Evolutionary conservation across 2,797 vertebrate genomes (phyloP).

Genomic region (Sebastes matsubarae): DNA sequence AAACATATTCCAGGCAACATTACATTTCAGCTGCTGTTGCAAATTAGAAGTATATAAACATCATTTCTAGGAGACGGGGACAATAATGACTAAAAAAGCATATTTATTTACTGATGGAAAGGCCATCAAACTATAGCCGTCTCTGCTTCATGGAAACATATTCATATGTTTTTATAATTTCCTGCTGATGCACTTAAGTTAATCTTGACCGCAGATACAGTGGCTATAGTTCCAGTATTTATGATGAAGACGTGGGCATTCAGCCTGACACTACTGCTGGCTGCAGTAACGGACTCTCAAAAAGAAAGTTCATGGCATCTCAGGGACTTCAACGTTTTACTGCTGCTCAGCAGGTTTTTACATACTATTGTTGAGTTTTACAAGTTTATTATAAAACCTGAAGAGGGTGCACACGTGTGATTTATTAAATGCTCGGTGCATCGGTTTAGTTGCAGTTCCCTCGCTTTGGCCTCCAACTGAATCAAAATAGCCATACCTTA

Average conservation of each 20-base stretch:
- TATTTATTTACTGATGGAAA: not conserved
- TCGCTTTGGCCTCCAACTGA: slow-evolving; percentile 11
- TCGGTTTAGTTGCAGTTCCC: slow-evolving; percentile 6
- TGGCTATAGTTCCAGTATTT: not conserved
- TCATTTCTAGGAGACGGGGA: not conserved
- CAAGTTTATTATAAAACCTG: slow-evolving; percentile 56
- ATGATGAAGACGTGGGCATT: not conserved
- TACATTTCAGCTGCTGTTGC: not conserved
- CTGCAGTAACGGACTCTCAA: not conserved
- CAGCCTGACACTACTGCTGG: not conserved
- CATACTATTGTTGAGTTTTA: slow-evolving; percentile 55
- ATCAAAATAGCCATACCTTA: not conserved
- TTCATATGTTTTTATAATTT: not conserved
- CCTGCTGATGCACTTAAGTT: not conserved
- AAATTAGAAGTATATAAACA: not conserved
- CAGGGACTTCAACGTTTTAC: slow-evolving; percentile 27
- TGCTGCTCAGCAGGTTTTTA: slow-evolving; percentile 47
- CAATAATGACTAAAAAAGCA: not conserved
- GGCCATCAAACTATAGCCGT: not conserved
- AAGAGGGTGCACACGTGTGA: slow-evolving; percentile 38
- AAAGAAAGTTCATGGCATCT: not conserved
- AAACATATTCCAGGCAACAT: not conserved
- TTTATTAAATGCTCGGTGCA: slow-evolving; percentile 39
- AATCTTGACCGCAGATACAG: not conserved
- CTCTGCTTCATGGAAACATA: not conserved